Evolutionary conservation across 2,888 invertebrate species (phyloP), one percentile per base, ranked within the genome.

Genomic region (Hylaea fasciaria): DNA sequence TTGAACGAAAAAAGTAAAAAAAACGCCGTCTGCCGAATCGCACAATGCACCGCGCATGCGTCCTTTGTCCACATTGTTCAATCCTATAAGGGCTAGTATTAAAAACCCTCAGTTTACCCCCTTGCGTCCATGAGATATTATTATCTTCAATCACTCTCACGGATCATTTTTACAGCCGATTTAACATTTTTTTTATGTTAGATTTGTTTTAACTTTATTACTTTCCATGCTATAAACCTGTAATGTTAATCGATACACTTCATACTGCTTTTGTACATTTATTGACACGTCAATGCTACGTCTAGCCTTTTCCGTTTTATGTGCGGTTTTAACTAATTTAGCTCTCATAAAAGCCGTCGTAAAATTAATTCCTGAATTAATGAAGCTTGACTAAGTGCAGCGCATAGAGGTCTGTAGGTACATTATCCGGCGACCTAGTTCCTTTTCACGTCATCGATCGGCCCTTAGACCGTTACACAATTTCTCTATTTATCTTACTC

Each of bases 1-100:
- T 84, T 76, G 65, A 67, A 76, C 77, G 72, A 78, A 76, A 79
- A 70, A 65, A 57, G 67, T 7, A 32, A 71, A 80, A 79, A 83
- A 81, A 76, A 75, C 63, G 4, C 35, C 32, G 67, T 68, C 74
- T 67, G 68, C 71, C 64, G 64, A 78, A 80, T 75, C 64, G 70
- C 72, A 83, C 82, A 86, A 83, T 82, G 75, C 75, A 72, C 64
- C 47, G 76, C 78, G 83, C 83, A 81, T 82, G 82, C 81, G 82
- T 55, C 68, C 70, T 77, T 85, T 85, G 80, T 84, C 72, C 73
- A 64, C 69, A 73, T 81, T 82, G 78, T 82, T 74, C 67, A 68
- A 69, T 32, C 70, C 71, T 74, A 72, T 66, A 74, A 75, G 79
- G 80, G 82, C 78, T 76, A 71, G 69, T 72, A 73, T 72, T 67